A percentile compares a stretch with the other conserved stretches of the same genome.
Evolutionary conservation across 92 coral and sea anemone species (phyloP).

Genomic region (Porites evermanni): DNA sequence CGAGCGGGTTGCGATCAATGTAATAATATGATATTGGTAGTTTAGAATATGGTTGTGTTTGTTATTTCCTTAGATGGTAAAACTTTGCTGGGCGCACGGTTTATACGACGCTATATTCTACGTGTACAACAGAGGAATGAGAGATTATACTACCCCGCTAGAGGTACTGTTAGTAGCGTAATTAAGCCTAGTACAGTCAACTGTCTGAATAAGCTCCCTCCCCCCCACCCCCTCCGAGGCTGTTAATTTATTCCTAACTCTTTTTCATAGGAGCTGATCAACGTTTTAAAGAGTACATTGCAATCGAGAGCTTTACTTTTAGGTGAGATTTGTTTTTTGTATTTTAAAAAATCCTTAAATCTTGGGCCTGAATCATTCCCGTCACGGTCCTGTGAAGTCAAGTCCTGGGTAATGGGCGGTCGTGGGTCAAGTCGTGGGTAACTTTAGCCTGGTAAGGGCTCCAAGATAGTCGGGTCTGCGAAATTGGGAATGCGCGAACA

Average conservation of each 20-base stretch:
- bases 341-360: neutral
- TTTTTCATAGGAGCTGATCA: slow-evolving; percentile 76
- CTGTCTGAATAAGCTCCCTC: no score
- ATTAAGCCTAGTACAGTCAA: neutral
- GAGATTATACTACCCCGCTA: slow-evolving; percentile 92
- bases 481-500: no score
- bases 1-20: no score
- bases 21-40: no score
- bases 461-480: no score
- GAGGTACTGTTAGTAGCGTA: slow-evolving; percentile 55
- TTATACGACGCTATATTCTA: slow-evolving; percentile 95
- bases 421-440: no score
- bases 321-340: slow-evolving; percentile 51
- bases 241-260: neutral
- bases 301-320: slow-evolving; percentile 74
- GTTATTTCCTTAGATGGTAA: slow-evolving; percentile 85
- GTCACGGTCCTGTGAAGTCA: no score
- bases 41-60: no score
- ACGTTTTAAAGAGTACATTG: slow-evolving; percentile 76
- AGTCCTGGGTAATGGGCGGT: no score
- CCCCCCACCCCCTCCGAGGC: neutral
- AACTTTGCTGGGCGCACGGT: slow-evolving; percentile 96
- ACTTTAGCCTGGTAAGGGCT: no score
- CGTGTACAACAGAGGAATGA: slow-evolving; percentile 98
- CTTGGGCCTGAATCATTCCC: no score